Percentiles rank a stretch among this genome's conserved stretches.
Conservation (phyloP, 2,797 vertebrate species). For the Spinus pinus region DNA sequence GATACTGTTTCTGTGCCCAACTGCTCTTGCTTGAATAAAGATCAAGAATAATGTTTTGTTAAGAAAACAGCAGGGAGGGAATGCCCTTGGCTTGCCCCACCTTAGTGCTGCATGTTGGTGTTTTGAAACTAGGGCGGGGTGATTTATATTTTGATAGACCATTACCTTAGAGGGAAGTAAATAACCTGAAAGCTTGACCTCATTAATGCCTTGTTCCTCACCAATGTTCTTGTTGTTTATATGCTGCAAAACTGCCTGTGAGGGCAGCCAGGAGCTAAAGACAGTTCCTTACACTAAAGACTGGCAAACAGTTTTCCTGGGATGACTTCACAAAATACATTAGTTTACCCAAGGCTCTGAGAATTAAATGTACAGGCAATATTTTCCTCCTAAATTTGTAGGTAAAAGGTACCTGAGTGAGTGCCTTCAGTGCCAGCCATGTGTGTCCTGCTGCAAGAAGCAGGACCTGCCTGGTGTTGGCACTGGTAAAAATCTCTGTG, state of each 20-base stretch:
- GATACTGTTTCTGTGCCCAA: background rate
- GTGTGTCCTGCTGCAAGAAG: background rate
- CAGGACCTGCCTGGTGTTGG: background rate
- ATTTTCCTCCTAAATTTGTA: background rate
- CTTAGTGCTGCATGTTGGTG: background rate
- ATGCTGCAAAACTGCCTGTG: background rate
- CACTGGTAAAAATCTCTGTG: background rate
- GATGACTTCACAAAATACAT: background rate
- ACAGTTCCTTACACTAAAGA: background rate
- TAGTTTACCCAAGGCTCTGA: background rate
- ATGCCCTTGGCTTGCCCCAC: background rate
- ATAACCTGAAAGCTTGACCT: background rate
- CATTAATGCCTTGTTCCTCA: background rate
- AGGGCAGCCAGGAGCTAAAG: background rate
- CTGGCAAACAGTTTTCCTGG: background rate
- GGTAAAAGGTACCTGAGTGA: background rate
- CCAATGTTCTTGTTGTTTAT: background rate
- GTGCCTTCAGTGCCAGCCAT: background rate
- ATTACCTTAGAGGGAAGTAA: conserved; percentile 27
- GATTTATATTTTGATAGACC: conserved; percentile 17
- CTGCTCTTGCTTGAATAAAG: background rate
- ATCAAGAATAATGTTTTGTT: background rate
- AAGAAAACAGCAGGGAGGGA: background rate
- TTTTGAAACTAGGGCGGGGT: conserved; percentile 52
- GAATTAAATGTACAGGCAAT: background rate